Evolutionary conservation across 2,797 vertebrate genomes (phyloP).

Genomic region (Poeciliopsis paucimaculata): DNA sequence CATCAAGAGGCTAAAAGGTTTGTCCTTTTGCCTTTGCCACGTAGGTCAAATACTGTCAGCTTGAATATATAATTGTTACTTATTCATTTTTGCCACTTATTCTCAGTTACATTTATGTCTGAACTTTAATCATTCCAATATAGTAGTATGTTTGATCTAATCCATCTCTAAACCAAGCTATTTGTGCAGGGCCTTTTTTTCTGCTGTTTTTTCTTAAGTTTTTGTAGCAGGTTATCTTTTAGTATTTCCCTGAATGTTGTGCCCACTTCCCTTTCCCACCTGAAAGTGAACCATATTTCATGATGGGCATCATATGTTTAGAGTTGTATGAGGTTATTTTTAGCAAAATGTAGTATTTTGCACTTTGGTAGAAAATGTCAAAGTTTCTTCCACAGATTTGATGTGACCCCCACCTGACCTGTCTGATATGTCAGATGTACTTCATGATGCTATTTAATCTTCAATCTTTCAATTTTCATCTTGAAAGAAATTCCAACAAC

Average conservation of each 20-base stretch:
- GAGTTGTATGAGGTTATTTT: neutral
- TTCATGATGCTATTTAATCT: neutral
- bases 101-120: neutral
- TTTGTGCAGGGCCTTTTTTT: neutral
- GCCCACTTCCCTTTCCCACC: neutral
- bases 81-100: neutral
- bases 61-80: neutral
- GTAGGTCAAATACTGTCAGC: neutral
- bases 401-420: neutral
- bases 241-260: neutral
- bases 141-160: neutral
- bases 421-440: neutral
- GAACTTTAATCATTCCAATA: neutral
- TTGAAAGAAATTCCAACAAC: neutral
- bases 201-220: neutral
- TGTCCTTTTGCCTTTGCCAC: too few relatives aligned
- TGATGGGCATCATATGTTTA: neutral
- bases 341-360: neutral
- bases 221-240: neutral
- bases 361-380: neutral
- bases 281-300: neutral
- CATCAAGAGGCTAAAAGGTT: neutral
- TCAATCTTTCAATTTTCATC: neutral
- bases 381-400: neutral
- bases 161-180: neutral